Evolutionary conservation across 2,113 vertebrate species (phyloP).

Genomic region (Limnothrissa miodon): DNA sequence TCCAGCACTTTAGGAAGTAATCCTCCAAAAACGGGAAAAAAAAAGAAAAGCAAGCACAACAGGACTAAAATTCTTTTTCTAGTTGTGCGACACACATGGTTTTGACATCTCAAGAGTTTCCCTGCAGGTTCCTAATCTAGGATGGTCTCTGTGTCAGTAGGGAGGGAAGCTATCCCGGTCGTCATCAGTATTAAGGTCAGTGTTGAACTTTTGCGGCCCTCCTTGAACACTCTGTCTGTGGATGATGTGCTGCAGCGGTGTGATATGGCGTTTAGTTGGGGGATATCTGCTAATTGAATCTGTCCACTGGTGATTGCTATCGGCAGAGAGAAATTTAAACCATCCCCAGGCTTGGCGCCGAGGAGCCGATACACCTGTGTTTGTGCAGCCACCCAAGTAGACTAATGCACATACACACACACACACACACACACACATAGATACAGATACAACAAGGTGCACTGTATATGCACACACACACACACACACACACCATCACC

Average conservation of each 20-base stretch:
- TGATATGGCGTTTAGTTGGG: conserved; percentile 59
- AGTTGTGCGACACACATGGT: not conserved
- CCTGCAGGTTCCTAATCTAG: not conserved
- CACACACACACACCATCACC: not conserved
- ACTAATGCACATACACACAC: conserved; percentile 8
- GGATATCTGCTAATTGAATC: conserved; percentile 78
- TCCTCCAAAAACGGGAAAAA: not conserved
- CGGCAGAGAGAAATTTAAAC: conserved; percentile 67
- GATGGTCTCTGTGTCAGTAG: not conserved
- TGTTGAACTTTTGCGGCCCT: not conserved
- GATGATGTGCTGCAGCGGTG: not conserved
- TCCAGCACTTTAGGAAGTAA: not conserved
- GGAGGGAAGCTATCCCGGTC: not conserved
- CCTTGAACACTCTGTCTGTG: not conserved
- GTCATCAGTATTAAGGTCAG: not conserved
- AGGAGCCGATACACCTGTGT: not conserved
- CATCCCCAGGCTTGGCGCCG: conserved; percentile 14
- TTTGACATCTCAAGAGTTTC: not conserved
- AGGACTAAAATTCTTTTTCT: not conserved
- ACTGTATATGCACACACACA: not conserved
- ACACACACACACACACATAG: conserved; percentile 24
- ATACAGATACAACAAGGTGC: not conserved
- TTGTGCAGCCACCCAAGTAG: conserved; percentile 27
- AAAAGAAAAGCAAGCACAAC: not conserved
- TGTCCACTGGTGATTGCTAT: conserved; percentile 69